A percentile compares a stretch with the other conserved stretches of the same genome.
Conservation (phyloP, 2,797 vertebrate genomes). For the Ara ararauna region DNA sequence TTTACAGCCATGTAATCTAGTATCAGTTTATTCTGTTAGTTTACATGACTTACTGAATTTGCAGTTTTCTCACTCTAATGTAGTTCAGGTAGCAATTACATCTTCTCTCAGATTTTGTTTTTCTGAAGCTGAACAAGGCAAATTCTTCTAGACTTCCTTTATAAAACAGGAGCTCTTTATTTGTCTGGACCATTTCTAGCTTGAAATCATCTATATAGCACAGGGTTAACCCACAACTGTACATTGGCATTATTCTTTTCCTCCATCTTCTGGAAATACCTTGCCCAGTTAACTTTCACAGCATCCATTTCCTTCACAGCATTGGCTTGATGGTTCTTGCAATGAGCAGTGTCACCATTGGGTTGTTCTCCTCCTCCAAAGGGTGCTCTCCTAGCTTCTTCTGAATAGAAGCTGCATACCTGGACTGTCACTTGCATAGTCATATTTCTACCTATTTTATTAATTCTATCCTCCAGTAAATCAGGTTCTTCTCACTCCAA, state of each 20-base stretch:
- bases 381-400: background rate
- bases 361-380: background rate
- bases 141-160: background rate
- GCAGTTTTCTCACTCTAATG: background rate
- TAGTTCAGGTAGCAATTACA: background rate
- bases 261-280: background rate
- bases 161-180: background rate
- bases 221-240: background rate
- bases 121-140: background rate
- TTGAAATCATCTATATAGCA: background rate
- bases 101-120: background rate
- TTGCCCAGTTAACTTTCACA: background rate
- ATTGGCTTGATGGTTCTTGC: background rate
- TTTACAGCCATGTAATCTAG: background rate
- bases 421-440: background rate
- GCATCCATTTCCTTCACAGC: accelerated
- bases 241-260: background rate
- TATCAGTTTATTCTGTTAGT: background rate
- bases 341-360: background rate
- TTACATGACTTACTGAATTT: background rate
- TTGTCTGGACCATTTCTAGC: background rate
- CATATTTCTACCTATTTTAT: background rate
- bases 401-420: background rate
- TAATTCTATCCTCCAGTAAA: background rate
- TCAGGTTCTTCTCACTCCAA: background rate